Evolutionary conservation across 1,140 invertebrate genomes (phyloP), one percentile per base, ranked within the genome.

Genomic region (Drosophila ambigua): DNA sequence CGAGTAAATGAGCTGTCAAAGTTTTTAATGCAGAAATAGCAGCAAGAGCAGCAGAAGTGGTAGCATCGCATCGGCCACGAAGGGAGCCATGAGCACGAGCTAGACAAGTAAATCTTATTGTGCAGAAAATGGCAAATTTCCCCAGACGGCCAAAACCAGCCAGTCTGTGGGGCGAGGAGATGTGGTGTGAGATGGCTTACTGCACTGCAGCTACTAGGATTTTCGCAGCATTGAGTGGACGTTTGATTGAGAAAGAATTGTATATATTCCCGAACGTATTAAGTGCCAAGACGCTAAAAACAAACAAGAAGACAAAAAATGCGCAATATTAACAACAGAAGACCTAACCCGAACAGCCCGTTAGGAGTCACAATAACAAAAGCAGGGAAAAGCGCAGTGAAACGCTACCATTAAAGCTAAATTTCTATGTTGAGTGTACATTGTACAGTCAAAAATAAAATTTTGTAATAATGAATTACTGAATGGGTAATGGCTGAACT

Each of bases 61-160:
- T 64, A 64, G 44, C 77, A 59, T 49, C 53, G 44, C 65, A 45
- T 13, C 20, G 46, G 78, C 81, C 78, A 82, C 82, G 80, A 85
- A 85, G 78, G 76, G 77, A 69, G 80, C 80, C 77, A 83, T 73
- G 79, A 85, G 79, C 82, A 79, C 84, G 82, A 87, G 83, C 83
- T 88, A 88, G 83, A 87, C 83, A 87, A 87, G 79, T 87, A 87
- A 87, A 87, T 87, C 83, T 87, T 87, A 89, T 87, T 88, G 84
- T 87, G 83, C 83, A 87, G 84, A 87, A 87, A 87, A 87, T 88
- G 79, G 83, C 79, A 88, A 87, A 87, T 87, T 87, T 87, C 83
- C 83, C 83, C 83, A 87, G 83, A 87, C 83, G 83, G 79, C 82
- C 82, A 87, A 78, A 80, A 82, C 65, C 65, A 81, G 74, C 46